Evolutionary conservation across 1,140 invertebrate genomes (phyloP).

Genomic region (Neomicropteryx cornuta): DNA sequence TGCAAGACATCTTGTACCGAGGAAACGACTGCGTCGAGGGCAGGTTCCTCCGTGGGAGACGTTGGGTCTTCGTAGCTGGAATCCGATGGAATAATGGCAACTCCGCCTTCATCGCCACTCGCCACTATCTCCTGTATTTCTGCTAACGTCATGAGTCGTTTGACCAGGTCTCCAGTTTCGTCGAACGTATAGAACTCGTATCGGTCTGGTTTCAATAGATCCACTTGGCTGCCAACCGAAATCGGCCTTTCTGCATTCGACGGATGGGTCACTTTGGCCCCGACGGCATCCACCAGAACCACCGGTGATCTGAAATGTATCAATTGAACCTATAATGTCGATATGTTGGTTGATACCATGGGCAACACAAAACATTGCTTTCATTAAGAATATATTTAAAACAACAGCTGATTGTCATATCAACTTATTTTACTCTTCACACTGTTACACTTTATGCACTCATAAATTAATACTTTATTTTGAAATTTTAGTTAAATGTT

Average conservation of each 20-base stretch:
- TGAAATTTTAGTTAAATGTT: no score
- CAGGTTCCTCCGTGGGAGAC: conserved; percentile 57
- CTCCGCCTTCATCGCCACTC: conserved; percentile 54
- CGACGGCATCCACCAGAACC: conserved; percentile 40
- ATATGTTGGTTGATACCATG: no score
- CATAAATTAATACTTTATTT: no score
- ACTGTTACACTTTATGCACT: no score
- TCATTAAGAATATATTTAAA: no score
- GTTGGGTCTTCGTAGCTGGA: conserved; percentile 34
- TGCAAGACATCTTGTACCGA: conserved; percentile 74
- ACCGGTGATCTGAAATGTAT: conserved; percentile 29
- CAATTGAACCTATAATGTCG: neutral
- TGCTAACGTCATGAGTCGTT: conserved; percentile 67
- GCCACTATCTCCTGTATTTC: conserved; percentile 76
- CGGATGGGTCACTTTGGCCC: conserved; percentile 45
- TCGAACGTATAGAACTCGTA: conserved; percentile 80
- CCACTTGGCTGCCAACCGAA: conserved; percentile 60
- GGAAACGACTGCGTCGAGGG: no score
- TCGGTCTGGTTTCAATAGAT: conserved; percentile 61
- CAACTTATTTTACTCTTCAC: no score
- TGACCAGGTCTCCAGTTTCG: conserved; percentile 67
- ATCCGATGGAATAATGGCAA: conserved; percentile 28
- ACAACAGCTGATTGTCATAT: no score
- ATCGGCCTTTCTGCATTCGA: conserved; percentile 30
- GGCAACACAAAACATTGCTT: no score